Base-by-base conservation (phyloP, 2,113 vertebrate genomes). In the Okapia johnstoni region DNA sequence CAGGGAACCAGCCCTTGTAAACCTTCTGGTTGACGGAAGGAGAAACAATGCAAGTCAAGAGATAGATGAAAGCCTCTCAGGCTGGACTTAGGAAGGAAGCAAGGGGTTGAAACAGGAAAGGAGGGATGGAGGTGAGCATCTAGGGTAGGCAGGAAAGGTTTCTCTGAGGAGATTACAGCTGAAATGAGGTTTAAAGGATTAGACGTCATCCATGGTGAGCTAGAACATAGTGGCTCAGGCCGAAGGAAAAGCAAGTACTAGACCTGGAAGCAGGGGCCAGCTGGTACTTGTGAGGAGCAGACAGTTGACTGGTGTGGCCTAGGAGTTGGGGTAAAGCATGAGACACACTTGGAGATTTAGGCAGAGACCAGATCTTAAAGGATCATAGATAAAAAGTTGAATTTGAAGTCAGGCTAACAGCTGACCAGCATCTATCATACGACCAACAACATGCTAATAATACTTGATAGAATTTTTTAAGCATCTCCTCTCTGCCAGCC, bases 41-140 rank as follows among this genome's bases (percentile, higher is more conserved):
- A 77, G 54, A 80, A 26, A 54, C 7, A 73, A 33, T n/a, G 17
- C 0, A 26, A 66, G 36, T 48, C 46, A 50, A 6, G 0, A 36
- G 33, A 30, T 36, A 17, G 21, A 19, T 48, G 15, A 7, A 70
- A 50, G 43, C 83, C 4, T 40, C 54, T 60, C 84, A 57, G 3
- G 23, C 10, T 19, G 3, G 9, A 11, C n/a, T 54, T 40, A 19
- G 7, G 21, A 60, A 6, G 60, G 76, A 66, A 83, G 5, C 30
- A 21, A 81, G 17, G 28, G 1, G 36, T 25, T 52, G 23, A 63
- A 23, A 15, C 11, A 57, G 52, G 23, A 23, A 28, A 84, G 23
- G n/a, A 70, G 8, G 15, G 9, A 12, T 52, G 23, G 1, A 10
- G 12, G 2, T 12, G 15, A 23, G 3, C 30, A 1, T 76, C 7